A percentile compares a stretch with the other conserved stretches of the same genome.
Conservation (phyloP, 1,140 invertebrate genomes). For the Dinothrombium tinctorium region DNA sequence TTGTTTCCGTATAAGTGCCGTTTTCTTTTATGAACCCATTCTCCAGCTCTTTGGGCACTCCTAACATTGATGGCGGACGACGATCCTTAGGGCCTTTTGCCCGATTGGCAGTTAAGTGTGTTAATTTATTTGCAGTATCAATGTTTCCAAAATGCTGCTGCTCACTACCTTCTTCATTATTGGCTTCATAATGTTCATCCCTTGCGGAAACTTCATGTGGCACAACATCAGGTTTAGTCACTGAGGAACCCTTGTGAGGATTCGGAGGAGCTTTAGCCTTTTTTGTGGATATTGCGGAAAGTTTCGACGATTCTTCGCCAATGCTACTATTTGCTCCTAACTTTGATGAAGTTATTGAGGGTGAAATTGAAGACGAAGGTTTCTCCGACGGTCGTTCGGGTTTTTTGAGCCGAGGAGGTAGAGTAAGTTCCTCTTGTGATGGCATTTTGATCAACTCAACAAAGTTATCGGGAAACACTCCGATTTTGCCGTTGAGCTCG, state of each 20-base stretch:
- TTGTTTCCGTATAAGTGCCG: not conserved
- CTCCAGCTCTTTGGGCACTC: not conserved
- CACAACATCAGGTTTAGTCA: slow-evolving; percentile 1
- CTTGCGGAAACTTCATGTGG: not conserved
- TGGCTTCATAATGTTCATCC: not conserved
- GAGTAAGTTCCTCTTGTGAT: slow-evolving; percentile 1
- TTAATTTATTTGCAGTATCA: not conserved
- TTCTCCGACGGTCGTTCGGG: not conserved
- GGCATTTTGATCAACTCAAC: slow-evolving; percentile 34
- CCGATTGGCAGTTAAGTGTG: not conserved
- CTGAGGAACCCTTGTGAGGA: not conserved
- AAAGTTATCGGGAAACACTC: slow-evolving; percentile 94
- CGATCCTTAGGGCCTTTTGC: not conserved
- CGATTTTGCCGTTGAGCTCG: slow-evolving; percentile 60
- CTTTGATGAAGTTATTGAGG: not conserved
- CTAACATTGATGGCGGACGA: slow-evolving; percentile 1
- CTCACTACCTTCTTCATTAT: not conserved
- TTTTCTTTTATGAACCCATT: not conserved
- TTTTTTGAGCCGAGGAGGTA: slow-evolving; percentile 9
- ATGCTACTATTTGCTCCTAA: too few species aligned
- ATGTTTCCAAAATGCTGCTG: not conserved
- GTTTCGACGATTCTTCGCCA: too few species aligned
- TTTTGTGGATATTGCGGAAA: not conserved
- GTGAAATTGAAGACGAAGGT: not conserved
- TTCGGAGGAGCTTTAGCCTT: not conserved